Evolutionary conservation across 2,797 vertebrate genomes (phyloP).

Genomic region (Pangasius krempfi): DNA sequence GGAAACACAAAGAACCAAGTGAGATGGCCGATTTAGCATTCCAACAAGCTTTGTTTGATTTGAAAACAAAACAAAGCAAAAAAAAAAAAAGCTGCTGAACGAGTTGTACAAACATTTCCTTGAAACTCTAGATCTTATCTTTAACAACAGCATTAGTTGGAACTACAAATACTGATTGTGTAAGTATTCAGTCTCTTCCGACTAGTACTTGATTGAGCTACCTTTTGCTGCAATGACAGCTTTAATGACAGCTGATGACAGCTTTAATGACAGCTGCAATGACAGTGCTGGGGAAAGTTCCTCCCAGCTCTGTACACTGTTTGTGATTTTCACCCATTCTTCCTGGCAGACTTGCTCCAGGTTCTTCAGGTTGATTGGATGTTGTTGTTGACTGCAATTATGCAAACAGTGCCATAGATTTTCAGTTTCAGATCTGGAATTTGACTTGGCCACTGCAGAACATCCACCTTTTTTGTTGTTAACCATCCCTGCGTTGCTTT

Average conservation of each 20-base stretch:
- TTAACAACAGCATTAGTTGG: not conserved
- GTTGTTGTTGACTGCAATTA: too few species aligned
- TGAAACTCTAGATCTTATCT: not conserved
- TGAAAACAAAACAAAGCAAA: not conserved
- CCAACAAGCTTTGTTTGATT: not conserved
- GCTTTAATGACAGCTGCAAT: not conserved
- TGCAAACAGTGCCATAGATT: not conserved
- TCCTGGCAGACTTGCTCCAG: not conserved
- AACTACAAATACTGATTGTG: not conserved
- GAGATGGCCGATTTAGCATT: conserved; percentile 1
- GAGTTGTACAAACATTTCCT: not conserved
- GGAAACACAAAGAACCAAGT: conserved; percentile 7
- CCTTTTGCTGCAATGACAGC: not conserved
- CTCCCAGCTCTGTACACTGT: not conserved
- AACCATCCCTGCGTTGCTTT: not conserved
- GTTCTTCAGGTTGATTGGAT: not conserved
- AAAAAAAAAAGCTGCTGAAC: not conserved
- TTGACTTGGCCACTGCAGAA: not conserved
- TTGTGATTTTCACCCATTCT: not conserved
- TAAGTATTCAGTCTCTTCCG: not conserved
- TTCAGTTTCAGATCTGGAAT: not conserved
- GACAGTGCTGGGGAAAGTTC: not conserved
- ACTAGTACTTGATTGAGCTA: not conserved
- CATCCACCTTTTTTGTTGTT: not conserved
- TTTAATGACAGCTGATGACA: too few species aligned